These are phyloP conservation scores for Bombus pascuorum DNA, from an alignment of 1,140 invertebrate genomes.

Conservation along the genomic window DNA sequence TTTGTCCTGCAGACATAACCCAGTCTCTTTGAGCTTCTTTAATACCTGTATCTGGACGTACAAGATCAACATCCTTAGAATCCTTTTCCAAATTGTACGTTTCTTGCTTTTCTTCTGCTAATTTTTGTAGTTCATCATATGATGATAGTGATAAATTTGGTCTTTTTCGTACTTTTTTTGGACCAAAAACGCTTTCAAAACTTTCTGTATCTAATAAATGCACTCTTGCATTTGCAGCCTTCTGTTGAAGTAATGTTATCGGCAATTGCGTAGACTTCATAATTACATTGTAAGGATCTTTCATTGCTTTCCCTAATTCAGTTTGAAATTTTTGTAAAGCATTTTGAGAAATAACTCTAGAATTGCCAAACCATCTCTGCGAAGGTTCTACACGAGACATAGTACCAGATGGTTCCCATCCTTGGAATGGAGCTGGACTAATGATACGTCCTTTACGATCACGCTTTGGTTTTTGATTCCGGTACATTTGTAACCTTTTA, in stretches of 20 bases:
- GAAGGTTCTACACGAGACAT: constrained; percentile 97
- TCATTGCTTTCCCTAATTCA: constrained; percentile 95
- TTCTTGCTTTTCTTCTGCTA: constrained; percentile 87
- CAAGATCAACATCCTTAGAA: constrained; percentile 90
- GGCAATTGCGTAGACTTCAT: constrained; percentile 98
- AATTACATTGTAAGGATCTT: constrained; percentile 98
- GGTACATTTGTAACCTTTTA: constrained; percentile 98
- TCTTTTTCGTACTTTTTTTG: constrained; percentile 95
- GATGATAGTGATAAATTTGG: constrained; percentile 92
- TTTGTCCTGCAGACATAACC: constrained; percentile 96
- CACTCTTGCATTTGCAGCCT: constrained; percentile 93
- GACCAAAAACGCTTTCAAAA: constrained; percentile 97
- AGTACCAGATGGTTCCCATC: constrained; percentile 93
- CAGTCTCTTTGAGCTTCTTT: constrained; percentile 89
- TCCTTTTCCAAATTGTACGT: constrained; percentile 90
- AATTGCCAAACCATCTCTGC: constrained; percentile 99
- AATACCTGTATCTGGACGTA: constrained; percentile 91
- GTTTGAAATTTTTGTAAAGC: constrained; percentile 98
- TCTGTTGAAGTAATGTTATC: constrained; percentile 96
- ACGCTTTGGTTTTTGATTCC: constrained; percentile 97
- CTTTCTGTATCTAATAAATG: constrained; percentile 98
- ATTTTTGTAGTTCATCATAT: constrained; percentile 87
- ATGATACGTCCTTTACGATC: constrained; percentile 96
- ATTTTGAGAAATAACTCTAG: constrained; percentile 95
- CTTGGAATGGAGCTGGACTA: constrained; percentile 97